Evolutionary conservation across 1,140 invertebrate species (phyloP).

Genomic region (Apocrypta bakeri): DNA sequence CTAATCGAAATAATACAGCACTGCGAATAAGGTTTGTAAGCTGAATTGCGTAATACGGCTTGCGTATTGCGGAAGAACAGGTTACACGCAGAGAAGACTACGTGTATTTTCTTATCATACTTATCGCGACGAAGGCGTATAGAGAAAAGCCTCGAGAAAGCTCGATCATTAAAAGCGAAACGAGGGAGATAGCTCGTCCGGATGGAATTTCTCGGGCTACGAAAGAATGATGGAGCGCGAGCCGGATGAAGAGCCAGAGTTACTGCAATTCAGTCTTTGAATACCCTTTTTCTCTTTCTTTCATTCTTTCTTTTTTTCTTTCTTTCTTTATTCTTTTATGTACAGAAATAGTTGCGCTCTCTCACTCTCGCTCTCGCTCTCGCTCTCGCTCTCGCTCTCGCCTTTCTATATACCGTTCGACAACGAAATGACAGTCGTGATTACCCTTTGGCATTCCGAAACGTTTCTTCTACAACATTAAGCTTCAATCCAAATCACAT

Average conservation of each 20-base stretch:
- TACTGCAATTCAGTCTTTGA: conserved; percentile 58
- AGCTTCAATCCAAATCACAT: conserved; percentile 47
- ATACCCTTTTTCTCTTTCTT: conserved; percentile 53
- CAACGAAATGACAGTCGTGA: conserved; percentile 55
- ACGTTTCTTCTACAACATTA: conserved; percentile 57
- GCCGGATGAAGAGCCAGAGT: conserved; percentile 45
- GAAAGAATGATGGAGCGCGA: conserved; percentile 22
- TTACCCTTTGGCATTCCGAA: conserved; percentile 59
- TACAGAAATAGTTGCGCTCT: conserved; percentile 4
- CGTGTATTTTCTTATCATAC: conserved; percentile 43
- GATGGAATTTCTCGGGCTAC: conserved; percentile 53
- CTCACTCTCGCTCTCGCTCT: conserved; percentile 31
- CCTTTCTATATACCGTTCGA: not conserved
- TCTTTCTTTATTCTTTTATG: conserved; percentile 33
- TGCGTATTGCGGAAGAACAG: conserved; percentile 1
- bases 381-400: conserved; percentile 28
- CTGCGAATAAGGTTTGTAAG: too few species aligned
- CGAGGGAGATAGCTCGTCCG: conserved; percentile 53
- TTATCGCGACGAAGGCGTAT: conserved; percentile 13
- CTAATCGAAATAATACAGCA: too few species aligned
- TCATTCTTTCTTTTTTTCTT: conserved; percentile 37
- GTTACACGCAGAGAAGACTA: not conserved
- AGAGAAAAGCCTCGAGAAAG: conserved; percentile 21
- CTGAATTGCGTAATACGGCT: too few species aligned
- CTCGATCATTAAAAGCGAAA: conserved; percentile 37